Base-by-base conservation (phyloP, 2,888 invertebrate species). In the Julus scanicus region DNA sequence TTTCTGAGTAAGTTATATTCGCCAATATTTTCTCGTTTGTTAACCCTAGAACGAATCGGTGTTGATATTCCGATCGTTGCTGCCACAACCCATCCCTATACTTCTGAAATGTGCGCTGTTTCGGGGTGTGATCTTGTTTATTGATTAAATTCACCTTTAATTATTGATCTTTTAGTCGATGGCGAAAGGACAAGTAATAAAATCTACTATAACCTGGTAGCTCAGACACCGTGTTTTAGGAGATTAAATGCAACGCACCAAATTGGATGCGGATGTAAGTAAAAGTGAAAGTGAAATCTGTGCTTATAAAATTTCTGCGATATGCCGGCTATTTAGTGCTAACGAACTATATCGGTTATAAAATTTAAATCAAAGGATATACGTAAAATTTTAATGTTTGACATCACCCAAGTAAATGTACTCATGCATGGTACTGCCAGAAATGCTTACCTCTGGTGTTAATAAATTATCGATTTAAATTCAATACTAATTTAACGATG, bases 201-300 rank as follows among this genome's bases (percentile, higher is more conserved):
- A 93, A 97, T 97, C 93, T 97, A 97, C 91, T 94, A 95, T 90
- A 92, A 94, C 15, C 94, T 97, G 88, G 93, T 94, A 90, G 96
- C 95, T 86, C 94, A 94, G 85, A 94, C 94, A 88, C 95, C 95
- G 87, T 99, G 99, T 93, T 97, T 97, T 92, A 94, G 98, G 90
- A 94, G 97, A 89, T 93, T 99, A 89, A 99, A 99, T 94, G 98
- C 96, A 89, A 99, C 99, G 15, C 97, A 98, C 93, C 97, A 98
- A 93, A 95, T 96, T 90, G 99, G 99, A 89, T 99, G 99, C 92
- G 95, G 97, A 87, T 97, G 98, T 98, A 94, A 95, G 96, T 94
- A 89, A 53, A 40, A 95, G 96, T 94, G 44, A 53, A 40, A 95
- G 96, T 94, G 44, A 49, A n/a, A 84, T 40, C 13, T 84, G 8